Evolutionary conservation across 2,888 invertebrate genomes (phyloP), one percentile per base, ranked within the genome.

Genomic region (Rhabditoides inermis): DNA sequence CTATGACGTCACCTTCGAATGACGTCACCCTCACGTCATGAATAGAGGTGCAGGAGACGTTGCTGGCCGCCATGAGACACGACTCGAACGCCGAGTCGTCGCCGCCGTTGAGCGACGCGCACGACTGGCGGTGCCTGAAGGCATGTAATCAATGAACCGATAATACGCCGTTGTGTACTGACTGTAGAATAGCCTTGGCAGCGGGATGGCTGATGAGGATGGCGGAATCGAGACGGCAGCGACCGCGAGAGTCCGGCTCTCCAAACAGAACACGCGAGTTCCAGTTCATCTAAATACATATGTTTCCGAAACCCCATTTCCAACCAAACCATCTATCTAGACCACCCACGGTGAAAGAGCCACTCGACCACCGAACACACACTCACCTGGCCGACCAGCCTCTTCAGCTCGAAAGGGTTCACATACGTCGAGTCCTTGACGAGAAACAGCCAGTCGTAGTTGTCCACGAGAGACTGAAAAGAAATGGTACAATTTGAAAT

Each of bases 401-500:
- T 82, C 26, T 83, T 80, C 45, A 94, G 79, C 49, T 83, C 84
- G 42, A 86, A 83, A 0, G 86, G 86, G 77, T 91, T 87, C 48
- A 94, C 82, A 76, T 87, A 94, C 1, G 86, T 85, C 6, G 83
- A 82, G 78, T 94, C 94, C 40, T 87, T 85, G 44, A 87, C 84
- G 46, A 95, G 81, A 77, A 88, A 86, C 80, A 90, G 92, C 80
- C 88, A 94, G 78, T 94, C 90, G 78, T 86, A 94, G 68, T 87
- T 87, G 69, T 90, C 69, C 48, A 70, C 70, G 4, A 71, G 55
- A 1, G 64, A 61, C 73, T 73, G 61, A 44, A 70, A 61, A 53
- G 27, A 28, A 25, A 35, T 23, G 10, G 15, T 39, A n/a, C 18
- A 39, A 39, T 6, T 48, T 39, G 37, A 28, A 39, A n/a, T n/a